Percentiles rank a stretch among this genome's conserved stretches.
Evolutionary conservation across 2,888 invertebrate species (phyloP).

Genomic region (Deilephila elpenor): DNA sequence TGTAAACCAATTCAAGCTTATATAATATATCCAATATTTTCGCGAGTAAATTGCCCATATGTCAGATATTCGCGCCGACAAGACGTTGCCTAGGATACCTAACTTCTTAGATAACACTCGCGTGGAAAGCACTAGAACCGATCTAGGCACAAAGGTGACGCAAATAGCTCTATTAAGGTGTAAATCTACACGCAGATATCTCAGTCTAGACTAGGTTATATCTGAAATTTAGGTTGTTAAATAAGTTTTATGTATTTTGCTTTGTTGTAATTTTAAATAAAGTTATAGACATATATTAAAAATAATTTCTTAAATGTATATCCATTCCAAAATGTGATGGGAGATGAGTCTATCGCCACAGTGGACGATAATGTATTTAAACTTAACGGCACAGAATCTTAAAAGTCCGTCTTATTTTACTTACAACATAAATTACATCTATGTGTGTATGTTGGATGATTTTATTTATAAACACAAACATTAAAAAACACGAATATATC

Average conservation of each 20-base stretch:
- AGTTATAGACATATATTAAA: no score
- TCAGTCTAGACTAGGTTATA: neutral
- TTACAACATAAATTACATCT: no score
- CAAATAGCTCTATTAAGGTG: conserved; percentile 8
- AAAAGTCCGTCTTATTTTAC: no score
- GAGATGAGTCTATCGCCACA: no score
- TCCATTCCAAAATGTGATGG: no score
- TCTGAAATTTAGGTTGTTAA: neutral
- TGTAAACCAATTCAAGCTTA: no score
- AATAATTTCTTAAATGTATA: no score
- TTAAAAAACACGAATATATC: neutral
- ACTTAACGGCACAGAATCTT: no score
- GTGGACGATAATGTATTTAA: no score
- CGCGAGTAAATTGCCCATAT: neutral
- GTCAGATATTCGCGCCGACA: neutral
- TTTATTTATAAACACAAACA: no score
- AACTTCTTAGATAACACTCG: conserved; percentile 7
- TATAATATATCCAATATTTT: neutral
- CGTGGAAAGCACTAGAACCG: conserved; percentile 5
- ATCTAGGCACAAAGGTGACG: conserved; percentile 9
- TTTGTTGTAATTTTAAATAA: no score
- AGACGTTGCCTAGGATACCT: neutral
- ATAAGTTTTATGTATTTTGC: neutral
- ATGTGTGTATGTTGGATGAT: no score
- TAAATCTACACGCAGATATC: conserved; percentile 1